Evolutionary conservation across 2,797 vertebrate species (phyloP), one percentile per base, ranked within the genome.

Genomic region (Gallirallus australis): DNA sequence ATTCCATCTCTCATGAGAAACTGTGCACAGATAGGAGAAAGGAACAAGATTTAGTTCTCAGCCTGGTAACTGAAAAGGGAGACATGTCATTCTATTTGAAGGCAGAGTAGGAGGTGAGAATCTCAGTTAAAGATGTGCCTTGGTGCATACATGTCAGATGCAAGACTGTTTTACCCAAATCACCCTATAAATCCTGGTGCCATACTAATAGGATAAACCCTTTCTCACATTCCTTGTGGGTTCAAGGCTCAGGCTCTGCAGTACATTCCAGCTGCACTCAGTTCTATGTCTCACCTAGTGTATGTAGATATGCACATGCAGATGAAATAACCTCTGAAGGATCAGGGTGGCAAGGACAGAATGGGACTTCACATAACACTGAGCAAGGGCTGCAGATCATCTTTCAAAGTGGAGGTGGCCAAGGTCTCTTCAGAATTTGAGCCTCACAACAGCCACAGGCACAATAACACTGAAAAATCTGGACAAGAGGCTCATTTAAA

Each of bases 311-410:
- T 52, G 56, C 65, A 86, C 61, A 66, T 18, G 56, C 28, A 76
- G 75, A 59, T 80, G 66, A 93, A 92, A 92, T 86, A 94, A 86
- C 42, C 56, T 86, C 82, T 90, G 48, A 40, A 71, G 54, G 64
- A 60, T 82, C 37, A 82, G 40, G 35, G 33, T 52, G 69, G 35
- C 61, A 90, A 82, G 57, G 54, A 86, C 33, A 75, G 66, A 85
- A 65, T 1, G 8, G 47, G 39, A 71, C 63, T 61, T 66, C 28
- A 65, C 30, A 54, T 17, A 86, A 66, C 40, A 66, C 50, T 65
- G 68, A 57, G 79, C 30, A 52, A 92, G 61, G 18, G 40, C 60
- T 79, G 37, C 31, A 14, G 83, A 90, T 89, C 73, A 84, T 71
- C 70, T 94, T 93, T 94, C 91, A 83, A 75, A 90, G 65, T 57